Conservation (phyloP, 2,113 vertebrate species). For the Tetraodon nigroviridis region DNA sequence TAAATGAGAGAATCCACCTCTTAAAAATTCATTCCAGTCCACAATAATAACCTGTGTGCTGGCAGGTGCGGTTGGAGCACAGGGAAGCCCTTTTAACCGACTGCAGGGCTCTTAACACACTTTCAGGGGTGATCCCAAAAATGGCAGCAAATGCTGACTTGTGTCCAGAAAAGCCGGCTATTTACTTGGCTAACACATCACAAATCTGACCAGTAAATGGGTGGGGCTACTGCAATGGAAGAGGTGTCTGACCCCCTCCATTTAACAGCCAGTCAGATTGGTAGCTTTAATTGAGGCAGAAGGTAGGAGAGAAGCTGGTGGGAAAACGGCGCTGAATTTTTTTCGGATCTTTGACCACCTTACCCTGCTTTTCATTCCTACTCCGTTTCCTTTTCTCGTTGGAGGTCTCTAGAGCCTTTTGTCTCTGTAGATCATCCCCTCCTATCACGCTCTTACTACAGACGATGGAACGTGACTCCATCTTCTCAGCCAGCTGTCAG, state of each 20-base stretch:
- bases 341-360: not conserved
- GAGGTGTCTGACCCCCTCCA: constrained; percentile 18
- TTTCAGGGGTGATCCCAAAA: constrained; percentile 45
- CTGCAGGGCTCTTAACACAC: constrained; percentile 40
- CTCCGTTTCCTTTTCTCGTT: constrained; percentile 34
- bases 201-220: constrained; percentile 36
- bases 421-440: constrained; percentile 34
- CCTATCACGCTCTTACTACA: constrained; percentile 36
- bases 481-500: constrained; percentile 41
- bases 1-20: constrained; percentile 49
- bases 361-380: constrained; percentile 28
- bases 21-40: constrained; percentile 59
- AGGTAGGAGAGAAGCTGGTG: not conserved
- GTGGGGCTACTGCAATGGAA: constrained; percentile 6
- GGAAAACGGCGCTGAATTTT: not conserved
- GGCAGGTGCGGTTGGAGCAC: constrained; percentile 26
- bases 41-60: constrained; percentile 49
- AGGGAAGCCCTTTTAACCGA: constrained; percentile 36
- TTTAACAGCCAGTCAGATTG: constrained; percentile 31
- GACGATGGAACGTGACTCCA: constrained; percentile 40
- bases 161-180: constrained; percentile 53
- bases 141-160: constrained; percentile 42
- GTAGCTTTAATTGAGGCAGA: constrained; percentile 9
- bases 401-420: constrained; percentile 33
- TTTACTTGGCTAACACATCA: constrained; percentile 39